Percentiles rank a stretch among this genome's conserved stretches.
Evolutionary conservation across 2,113 vertebrate genomes (phyloP).

Genomic region (Anarhynchus alexandrinus): DNA sequence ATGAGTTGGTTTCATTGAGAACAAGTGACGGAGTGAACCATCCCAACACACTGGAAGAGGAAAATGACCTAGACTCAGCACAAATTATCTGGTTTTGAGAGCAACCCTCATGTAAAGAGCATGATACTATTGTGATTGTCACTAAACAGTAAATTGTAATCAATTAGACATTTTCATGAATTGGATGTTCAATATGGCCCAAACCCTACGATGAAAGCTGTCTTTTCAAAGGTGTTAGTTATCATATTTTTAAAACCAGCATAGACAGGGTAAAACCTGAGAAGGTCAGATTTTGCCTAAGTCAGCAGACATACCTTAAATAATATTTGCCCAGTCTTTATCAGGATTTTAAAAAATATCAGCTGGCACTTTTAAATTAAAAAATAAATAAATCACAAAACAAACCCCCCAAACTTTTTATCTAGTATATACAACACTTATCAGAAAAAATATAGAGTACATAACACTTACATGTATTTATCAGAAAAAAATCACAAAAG

Average conservation of each 20-base stretch:
- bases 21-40: background rate
- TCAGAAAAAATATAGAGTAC: background rate
- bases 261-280: background rate
- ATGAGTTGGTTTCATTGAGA: background rate
- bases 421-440: background rate
- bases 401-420: background rate
- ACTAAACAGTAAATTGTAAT: background rate
- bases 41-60: background rate
- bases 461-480: background rate
- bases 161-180: background rate
- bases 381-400: background rate
- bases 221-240: background rate
- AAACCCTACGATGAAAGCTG: background rate
- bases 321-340: background rate
- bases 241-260: background rate
- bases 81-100: background rate
- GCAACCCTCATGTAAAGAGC: background rate
- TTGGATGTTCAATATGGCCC: background rate
- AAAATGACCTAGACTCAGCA: background rate
- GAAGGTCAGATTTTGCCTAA: background rate
- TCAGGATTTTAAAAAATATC: background rate
- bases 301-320: background rate
- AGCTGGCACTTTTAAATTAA: background rate
- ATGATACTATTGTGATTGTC: background rate
- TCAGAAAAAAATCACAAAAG: background rate